Evolutionary conservation across 2,888 invertebrate genomes (phyloP), one percentile per base, ranked within the genome.

Genomic region (Drosophila anomalata): DNA sequence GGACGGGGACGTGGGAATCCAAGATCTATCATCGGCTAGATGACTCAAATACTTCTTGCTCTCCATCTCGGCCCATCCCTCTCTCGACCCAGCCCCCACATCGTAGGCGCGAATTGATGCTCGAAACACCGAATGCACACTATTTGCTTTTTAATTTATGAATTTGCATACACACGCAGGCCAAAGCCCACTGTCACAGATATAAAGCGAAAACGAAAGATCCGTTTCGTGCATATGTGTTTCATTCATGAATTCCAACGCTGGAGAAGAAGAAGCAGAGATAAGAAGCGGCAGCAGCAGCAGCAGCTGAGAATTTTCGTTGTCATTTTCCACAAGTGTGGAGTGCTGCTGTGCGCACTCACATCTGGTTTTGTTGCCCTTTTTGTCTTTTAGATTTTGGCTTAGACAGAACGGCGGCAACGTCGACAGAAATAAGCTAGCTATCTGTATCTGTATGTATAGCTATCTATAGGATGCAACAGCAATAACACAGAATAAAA

Each of bases 321-420:
- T 87, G 83, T 87, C 84, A 82, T 83, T 82, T 79, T 88, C 82
- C 86, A 82, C 82, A 82, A 82, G 82, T 82, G 82, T 78, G 68
- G 71, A 42, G 42, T 54, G 47, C 14, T 63, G 51, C 44, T 62
- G 57, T 53, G 63, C 29, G 66, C 54, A 29, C 55, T 55, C 22
- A 12, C 44, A 44, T 39, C 53, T 62, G 47, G 58, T 42, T 61
- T 41, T 69, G 67, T 61, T 75, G 66, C 59, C 65, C 50, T 57
- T 80, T 47, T 48, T 59, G 58, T 46, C 53, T 59, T 66, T 68
- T 68, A 68, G 41, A 42, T 42, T 42, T 42, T 42, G 41, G 75
- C 69, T 73, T 70, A 73, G 73, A 70, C 73, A 70, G 73, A 66
- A 73, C 73, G 73, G 66, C 70, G 70, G 36, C 70, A 73, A 55